A percentile compares a stretch with the other conserved stretches of the same genome.
These are phyloP conservation scores for Datnioides undecimradiatus DNA, from an alignment of 2,113 vertebrate genomes.

Conservation along the genomic window DNA sequence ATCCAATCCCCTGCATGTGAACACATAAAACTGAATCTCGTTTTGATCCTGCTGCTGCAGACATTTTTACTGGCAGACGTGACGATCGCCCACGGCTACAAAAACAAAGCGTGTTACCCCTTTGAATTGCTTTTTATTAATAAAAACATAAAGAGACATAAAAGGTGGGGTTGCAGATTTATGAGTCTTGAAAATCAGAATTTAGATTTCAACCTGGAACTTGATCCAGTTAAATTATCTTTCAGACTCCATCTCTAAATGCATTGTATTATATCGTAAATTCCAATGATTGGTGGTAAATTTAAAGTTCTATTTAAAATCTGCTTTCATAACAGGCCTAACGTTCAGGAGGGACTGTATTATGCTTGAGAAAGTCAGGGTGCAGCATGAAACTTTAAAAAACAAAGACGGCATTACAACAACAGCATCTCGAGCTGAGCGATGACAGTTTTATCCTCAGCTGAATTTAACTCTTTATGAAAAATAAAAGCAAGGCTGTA, in stretches of 20 bases:
- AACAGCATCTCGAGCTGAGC: not conserved
- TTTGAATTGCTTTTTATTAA: no score
- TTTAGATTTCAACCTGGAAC: not conserved
- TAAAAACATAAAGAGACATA: no score
- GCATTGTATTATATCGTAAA: not conserved
- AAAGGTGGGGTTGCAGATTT: no score
- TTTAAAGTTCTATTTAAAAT: not conserved
- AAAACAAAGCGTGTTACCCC: no score
- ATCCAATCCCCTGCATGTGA: no score
- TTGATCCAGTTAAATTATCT: not conserved
- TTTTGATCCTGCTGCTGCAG: no score
- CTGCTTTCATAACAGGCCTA: not conserved
- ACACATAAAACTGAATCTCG: no score
- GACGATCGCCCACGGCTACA: no score
- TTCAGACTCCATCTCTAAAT: not conserved
- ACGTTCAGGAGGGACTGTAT: not conserved
- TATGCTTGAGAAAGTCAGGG: not conserved
- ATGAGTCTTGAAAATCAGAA: not conserved
- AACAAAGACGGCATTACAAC: not conserved
- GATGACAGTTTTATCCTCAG: not conserved
- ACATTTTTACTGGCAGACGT: no score
- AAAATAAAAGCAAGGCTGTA: not conserved
- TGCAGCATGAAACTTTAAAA: not conserved
- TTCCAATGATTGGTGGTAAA: not conserved
- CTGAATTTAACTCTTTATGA: slow-evolving; percentile 12